Evolutionary conservation across 2,797 vertebrate species (phyloP), one percentile per base, ranked within the genome.

Genomic region (Microctenopoma lineatum): DNA sequence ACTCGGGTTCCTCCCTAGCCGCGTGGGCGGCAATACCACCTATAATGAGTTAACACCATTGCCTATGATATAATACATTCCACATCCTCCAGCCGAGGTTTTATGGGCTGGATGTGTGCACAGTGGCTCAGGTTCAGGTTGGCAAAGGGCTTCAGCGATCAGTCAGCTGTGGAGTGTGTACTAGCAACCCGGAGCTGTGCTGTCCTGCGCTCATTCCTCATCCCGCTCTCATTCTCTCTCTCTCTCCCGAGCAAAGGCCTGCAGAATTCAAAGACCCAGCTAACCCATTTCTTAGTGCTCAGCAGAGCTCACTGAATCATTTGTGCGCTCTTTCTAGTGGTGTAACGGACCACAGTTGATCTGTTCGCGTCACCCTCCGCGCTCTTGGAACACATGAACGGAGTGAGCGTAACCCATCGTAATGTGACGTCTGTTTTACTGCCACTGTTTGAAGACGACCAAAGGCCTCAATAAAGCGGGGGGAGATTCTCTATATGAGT

Each of bases 61-160:
- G 64, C 73, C 45, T 66, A 66, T 79, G 88, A 89, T 88, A 88
- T 84, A 68, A 87, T 85, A 59, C 85, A 82, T 87, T 86, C 78
- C 84, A 82, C 60, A 29, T 75, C 80, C 72, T 84, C 84, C 83
- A 87, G 63, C 21, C 2, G 68, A 52, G 63, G 82, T 84, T 90
- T 87, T 87, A 87, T 81, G 87, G 83, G 79, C 67, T 80, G 73
- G 74, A 74, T 80, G 61, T 48, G 59, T 69, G 59, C 54, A 5
- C 70, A 41, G 57, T 59, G 74, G 85, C 87, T 90, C 79, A 52
- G 75, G 85, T 82, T 84, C 81, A 86, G 83, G 84, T 81, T 73
- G 21, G 73, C 59, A 25, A 60, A 47, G 58, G 84, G 81, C 82
- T 89, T 86, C 66, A 36, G 81, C 73, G 73, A 78, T 81, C 81